Evolutionary conservation across 1,140 invertebrate genomes (phyloP).

Genomic region (Drosophila equinoxialis): DNA sequence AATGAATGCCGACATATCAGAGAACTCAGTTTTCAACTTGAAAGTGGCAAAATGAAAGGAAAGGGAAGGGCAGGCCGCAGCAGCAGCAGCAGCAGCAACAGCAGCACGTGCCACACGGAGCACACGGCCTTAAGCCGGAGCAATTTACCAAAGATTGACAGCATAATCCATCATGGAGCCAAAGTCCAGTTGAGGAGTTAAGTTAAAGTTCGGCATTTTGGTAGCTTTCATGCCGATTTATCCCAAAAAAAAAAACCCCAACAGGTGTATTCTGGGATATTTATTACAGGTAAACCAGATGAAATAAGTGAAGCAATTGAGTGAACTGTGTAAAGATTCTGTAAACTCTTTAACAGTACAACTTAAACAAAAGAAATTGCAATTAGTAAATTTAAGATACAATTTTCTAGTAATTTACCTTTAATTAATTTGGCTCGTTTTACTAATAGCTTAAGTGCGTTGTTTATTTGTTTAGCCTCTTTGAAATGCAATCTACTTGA

Average conservation of each 20-base stretch:
- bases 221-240: constrained; percentile 12
- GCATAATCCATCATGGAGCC: constrained; percentile 75
- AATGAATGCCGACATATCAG: constrained; percentile 69
- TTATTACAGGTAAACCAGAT: constrained; percentile 21
- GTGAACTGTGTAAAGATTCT: not conserved
- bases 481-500: not conserved
- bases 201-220: constrained; percentile 10
- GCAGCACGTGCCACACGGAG: constrained; percentile 65
- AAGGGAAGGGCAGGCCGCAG: not conserved
- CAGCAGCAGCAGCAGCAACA: constrained; percentile 12
- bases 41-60: not conserved
- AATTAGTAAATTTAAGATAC: too few species aligned
- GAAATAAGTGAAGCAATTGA: constrained; percentile 12
- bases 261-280: constrained; percentile 37
- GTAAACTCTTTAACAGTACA: too few species aligned
- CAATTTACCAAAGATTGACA: constrained; percentile 78
- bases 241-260: constrained; percentile 25
- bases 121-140: constrained; percentile 65
- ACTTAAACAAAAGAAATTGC: too few species aligned
- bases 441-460: too few species aligned
- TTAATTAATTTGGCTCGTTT: too few species aligned
- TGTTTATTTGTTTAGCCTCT: too few species aligned
- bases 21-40: constrained; percentile 5
- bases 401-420: too few species aligned
- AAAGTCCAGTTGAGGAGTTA: constrained; percentile 10